Evolutionary conservation across 1,140 invertebrate genomes (phyloP).

Genomic region (Drosophila santomea): DNA sequence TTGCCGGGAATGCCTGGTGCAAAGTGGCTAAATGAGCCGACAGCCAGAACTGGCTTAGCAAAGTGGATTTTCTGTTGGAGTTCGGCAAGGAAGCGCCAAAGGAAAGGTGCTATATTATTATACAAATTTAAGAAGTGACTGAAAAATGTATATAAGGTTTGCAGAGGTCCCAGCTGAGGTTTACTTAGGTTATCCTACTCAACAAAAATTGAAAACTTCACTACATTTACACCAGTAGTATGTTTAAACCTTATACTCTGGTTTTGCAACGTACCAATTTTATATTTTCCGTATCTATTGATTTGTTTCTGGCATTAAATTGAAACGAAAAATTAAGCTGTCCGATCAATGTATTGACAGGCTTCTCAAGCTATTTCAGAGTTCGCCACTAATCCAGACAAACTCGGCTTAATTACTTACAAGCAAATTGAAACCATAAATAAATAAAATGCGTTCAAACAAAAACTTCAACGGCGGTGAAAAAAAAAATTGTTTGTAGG

Average conservation of each 20-base stretch:
- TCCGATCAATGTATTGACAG: slow-evolving; percentile 50
- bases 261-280: neutral
- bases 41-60: slow-evolving; percentile 34
- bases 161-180: neutral
- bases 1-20: slow-evolving; percentile 8
- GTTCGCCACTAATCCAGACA: slow-evolving; percentile 73
- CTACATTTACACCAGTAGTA: too few species aligned
- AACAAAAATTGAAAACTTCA: too few species aligned
- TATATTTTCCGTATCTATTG: slow-evolving; percentile 1
- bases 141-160: neutral
- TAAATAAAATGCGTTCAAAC: slow-evolving; percentile 75
- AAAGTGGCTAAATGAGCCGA: slow-evolving; percentile 38
- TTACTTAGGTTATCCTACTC: neutral
- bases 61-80: slow-evolving; percentile 22
- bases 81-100: neutral
- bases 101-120: neutral
- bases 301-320: slow-evolving; percentile 15
- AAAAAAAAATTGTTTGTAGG: slow-evolving; percentile 41
- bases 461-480: slow-evolving; percentile 55
- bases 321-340: slow-evolving; percentile 34
- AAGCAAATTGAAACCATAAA: slow-evolving; percentile 81
- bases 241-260: too few species aligned
- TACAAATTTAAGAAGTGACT: neutral
- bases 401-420: slow-evolving; percentile 79
- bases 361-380: slow-evolving; percentile 53